phyloP scores from a whole-genome alignment of 2,888 invertebrate genomes.

The Catocala nupta region DNA sequence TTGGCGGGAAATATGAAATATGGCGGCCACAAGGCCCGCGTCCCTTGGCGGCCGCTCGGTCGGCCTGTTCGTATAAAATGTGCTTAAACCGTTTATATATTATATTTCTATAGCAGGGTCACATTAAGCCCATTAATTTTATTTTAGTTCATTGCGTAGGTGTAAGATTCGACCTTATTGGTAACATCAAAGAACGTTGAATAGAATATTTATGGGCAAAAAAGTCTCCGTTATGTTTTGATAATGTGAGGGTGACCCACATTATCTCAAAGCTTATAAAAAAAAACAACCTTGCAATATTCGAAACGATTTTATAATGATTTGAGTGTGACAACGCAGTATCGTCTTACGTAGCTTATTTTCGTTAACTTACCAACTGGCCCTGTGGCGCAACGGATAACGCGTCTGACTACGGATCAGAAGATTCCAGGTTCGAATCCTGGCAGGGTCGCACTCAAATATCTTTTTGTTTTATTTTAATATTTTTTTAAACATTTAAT shows the following conservation, averaged over 20 bases:
- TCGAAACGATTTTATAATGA: no score
- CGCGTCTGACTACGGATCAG: conserved; percentile 92
- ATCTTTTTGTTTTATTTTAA: conserved; percentile 40
- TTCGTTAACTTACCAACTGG: conserved; percentile 51
- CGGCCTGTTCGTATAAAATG: conserved; percentile 39
- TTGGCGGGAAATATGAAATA: conserved; percentile 76
- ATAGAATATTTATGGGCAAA: conserved; percentile 15
- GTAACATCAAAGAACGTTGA: conserved; percentile 19
- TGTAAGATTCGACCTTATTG: conserved; percentile 42
- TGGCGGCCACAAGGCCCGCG: conserved; percentile 65
- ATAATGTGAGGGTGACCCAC: background rate
- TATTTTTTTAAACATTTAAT: conserved; percentile 25
- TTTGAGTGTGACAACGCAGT: no score
- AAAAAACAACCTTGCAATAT: no score
- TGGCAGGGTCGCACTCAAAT: conserved; percentile 83
- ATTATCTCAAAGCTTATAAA: no score
- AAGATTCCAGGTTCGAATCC: conserved; percentile 91
- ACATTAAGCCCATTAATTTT: conserved; percentile 46
- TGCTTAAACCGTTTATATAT: conserved; percentile 38
- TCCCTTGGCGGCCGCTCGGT: conserved; percentile 32
- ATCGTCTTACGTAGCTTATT: conserved; percentile 40
- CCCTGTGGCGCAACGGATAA: conserved; percentile 90
- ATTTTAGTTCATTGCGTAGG: conserved; percentile 51
- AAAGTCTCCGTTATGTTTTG: background rate
- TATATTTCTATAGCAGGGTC: conserved; percentile 48